phyloP scores from a whole-genome alignment of 1,140 invertebrate genomes.

The Drosophila miranda region DNA sequence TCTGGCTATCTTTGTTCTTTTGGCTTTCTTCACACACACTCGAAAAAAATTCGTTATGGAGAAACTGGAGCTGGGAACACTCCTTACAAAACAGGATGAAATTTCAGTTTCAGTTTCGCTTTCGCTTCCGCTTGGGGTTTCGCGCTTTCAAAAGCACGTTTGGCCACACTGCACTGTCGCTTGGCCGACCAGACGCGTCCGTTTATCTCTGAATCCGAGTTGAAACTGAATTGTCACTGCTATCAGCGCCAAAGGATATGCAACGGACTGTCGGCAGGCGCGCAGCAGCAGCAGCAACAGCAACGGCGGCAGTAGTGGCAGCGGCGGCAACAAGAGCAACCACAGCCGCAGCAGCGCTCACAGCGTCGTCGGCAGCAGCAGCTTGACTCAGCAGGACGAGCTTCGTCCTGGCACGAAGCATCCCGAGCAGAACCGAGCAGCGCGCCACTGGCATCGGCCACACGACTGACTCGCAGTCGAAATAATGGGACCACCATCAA shows the following conservation, averaged over 20 bases:
- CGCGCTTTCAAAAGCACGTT: slow-evolving; percentile 21
- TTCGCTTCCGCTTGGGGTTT: slow-evolving; percentile 4
- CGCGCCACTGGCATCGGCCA: too few species aligned
- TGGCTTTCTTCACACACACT: neutral
- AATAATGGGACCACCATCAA: slow-evolving; percentile 5
- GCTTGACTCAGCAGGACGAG: slow-evolving; percentile 8
- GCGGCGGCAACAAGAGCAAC: slow-evolving; percentile 8
- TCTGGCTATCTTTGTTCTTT: neutral
- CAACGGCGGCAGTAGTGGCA: slow-evolving; percentile 14
- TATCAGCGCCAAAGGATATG: slow-evolving; percentile 75
- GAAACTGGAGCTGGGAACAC: too few species aligned
- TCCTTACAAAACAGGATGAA: too few species aligned
- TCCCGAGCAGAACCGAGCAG: slow-evolving; percentile 3
- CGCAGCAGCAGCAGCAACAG: slow-evolving; percentile 59
- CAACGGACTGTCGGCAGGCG: slow-evolving; percentile 56
- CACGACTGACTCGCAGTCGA: neutral
- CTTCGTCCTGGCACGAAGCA: slow-evolving; percentile 13
- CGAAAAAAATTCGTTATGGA: slow-evolving; percentile 1
- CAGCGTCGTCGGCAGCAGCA: slow-evolving; percentile 16
- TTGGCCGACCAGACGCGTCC: slow-evolving; percentile 52
- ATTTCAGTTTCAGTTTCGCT: neutral
- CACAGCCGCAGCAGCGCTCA: slow-evolving; percentile 4
- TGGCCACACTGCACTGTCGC: slow-evolving; percentile 2
- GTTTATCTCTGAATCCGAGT: slow-evolving; percentile 66
- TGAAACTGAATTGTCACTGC: slow-evolving; percentile 69